Conservation (phyloP, 2,888 invertebrate genomes). For the Cantharis rustica region DNA sequence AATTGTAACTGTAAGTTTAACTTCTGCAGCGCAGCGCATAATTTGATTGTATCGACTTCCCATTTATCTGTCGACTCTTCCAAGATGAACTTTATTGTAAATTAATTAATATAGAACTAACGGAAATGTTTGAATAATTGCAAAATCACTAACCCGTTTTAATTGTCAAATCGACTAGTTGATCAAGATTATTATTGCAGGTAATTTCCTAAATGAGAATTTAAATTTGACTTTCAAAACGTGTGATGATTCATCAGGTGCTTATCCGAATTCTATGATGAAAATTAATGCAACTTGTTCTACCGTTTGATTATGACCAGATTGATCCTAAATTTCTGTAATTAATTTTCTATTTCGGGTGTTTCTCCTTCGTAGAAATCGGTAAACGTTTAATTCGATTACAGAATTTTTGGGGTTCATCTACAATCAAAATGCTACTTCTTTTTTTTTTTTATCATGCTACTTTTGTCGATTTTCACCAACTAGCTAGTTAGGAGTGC, state of each 20-base stretch:
- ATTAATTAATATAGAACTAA: not conserved
- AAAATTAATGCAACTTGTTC: not conserved
- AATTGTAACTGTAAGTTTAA: constrained; percentile 10
- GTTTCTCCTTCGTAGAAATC: not conserved
- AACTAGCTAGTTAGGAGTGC: not conserved
- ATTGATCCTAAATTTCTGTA: not conserved
- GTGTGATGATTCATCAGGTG: not conserved
- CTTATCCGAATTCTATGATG: too few relatives aligned
- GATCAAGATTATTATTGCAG: not conserved
- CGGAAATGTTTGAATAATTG: not conserved
- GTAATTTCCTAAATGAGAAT: not conserved
- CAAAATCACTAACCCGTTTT: not conserved
- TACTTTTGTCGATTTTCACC: too few relatives aligned
- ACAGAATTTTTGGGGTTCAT: too few relatives aligned
- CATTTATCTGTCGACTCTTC: constrained; percentile 2
- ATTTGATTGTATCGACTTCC: constrained; percentile 18
- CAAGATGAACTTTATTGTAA: constrained; percentile 1
- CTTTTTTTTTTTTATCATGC: too few relatives aligned
- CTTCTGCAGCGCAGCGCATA: constrained; percentile 7
- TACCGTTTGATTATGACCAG: not conserved
- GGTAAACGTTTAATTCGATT: not conserved
- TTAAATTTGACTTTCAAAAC: not conserved
- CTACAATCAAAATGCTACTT: too few relatives aligned
- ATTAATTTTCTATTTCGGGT: not conserved
- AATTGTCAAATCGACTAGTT: not conserved